Percentiles rank a stretch among this genome's conserved stretches.
Conservation (phyloP, 2,888 invertebrate species). For the Dendrolimus houi region DNA sequence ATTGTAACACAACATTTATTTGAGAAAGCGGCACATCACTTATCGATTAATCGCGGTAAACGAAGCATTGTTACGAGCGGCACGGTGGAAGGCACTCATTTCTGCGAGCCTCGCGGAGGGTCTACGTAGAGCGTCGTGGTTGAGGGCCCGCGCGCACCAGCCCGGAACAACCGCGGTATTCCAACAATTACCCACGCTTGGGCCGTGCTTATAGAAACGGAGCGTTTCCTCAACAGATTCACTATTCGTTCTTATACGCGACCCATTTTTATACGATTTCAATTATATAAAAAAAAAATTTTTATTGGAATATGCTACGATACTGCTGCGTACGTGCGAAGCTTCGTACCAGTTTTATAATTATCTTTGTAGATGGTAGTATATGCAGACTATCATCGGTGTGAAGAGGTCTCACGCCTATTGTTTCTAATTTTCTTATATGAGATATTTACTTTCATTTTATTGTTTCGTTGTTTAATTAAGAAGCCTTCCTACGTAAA, state of each 20-base stretch:
- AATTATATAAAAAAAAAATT: not conserved
- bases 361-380: constrained; percentile 22
- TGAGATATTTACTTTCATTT: constrained; percentile 14
- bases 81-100: constrained; percentile 52
- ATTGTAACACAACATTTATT: constrained; percentile 51
- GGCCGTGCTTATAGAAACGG: constrained; percentile 51
- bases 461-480: not conserved
- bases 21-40: constrained; percentile 59
- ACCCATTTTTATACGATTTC: not conserved
- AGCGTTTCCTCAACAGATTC: constrained; percentile 45
- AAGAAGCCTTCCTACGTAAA: not conserved
- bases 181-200: constrained; percentile 68
- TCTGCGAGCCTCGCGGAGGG: constrained; percentile 63
- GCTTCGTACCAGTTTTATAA: constrained; percentile 15
- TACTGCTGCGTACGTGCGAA: constrained; percentile 19
- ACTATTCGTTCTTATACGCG: constrained; percentile 17
- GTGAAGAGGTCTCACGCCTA: constrained; percentile 63
- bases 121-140: constrained; percentile 54
- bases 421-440: constrained; percentile 56
- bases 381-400: constrained; percentile 30
- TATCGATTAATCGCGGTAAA: constrained; percentile 62
- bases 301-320: not conserved
- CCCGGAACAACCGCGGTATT: constrained; percentile 66
- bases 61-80: constrained; percentile 53
- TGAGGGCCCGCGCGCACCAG: constrained; percentile 68